These are phyloP conservation scores for Harlomillsia oculata DNA, from an alignment of 1,140 invertebrate genomes.

Conservation along the genomic window DNA sequence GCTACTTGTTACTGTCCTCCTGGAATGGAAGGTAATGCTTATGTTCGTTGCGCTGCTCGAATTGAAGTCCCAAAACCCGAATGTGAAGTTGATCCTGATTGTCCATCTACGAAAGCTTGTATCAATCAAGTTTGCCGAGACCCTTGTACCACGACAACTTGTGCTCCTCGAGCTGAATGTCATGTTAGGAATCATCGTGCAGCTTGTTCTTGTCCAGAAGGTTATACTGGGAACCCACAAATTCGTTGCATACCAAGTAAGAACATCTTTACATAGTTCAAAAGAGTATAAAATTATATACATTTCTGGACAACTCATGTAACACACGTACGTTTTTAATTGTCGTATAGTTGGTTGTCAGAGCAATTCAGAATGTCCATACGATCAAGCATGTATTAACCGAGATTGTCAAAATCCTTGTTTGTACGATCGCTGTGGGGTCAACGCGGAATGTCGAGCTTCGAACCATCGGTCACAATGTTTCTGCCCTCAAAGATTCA, in stretches of 20 bases:
- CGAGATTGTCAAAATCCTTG: slow-evolving; percentile 73
- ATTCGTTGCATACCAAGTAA: slow-evolving; percentile 63
- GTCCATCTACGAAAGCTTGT: slow-evolving; percentile 72
- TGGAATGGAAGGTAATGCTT: slow-evolving; percentile 67
- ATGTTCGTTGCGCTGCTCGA: slow-evolving; percentile 55
- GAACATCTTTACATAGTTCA: slow-evolving; percentile 25
- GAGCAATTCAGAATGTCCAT: slow-evolving; percentile 69
- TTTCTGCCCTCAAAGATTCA: slow-evolving; percentile 61
- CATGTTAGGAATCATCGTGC: slow-evolving; percentile 68
- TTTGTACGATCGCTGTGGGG: slow-evolving; percentile 65
- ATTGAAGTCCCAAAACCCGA: slow-evolving; percentile 60
- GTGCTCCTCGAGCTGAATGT: slow-evolving; percentile 56
- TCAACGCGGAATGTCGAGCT: slow-evolving; percentile 63
- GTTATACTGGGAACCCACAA: slow-evolving; percentile 73
- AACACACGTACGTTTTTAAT: slow-evolving; percentile 17
- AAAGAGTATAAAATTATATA: neutral
- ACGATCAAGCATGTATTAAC: slow-evolving; percentile 72
- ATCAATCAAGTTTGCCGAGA: slow-evolving; percentile 63
- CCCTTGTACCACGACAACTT: slow-evolving; percentile 59
- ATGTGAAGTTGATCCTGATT: slow-evolving; percentile 68
- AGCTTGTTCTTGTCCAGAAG: slow-evolving; percentile 70
- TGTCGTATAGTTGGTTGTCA: slow-evolving; percentile 72
- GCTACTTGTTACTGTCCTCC: slow-evolving; percentile 68
- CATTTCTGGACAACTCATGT: neutral
- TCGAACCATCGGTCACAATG: slow-evolving; percentile 65